Evolutionary conservation across 2,888 invertebrate genomes (phyloP).

Genomic region (Eupithecia insigniata): DNA sequence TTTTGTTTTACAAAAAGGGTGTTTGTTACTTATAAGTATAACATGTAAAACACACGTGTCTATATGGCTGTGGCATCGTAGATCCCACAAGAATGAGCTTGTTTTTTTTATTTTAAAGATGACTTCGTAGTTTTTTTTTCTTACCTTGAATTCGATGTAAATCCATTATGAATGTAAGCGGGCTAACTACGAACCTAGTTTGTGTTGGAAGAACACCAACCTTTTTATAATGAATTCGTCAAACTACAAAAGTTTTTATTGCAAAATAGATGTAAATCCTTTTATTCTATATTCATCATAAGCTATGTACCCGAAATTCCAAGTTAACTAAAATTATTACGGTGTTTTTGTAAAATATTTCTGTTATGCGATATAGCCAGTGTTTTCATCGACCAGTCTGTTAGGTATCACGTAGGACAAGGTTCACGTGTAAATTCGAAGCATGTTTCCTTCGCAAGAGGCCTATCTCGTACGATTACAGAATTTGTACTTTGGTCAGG

Average conservation of each 20-base stretch:
- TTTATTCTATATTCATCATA: background rate
- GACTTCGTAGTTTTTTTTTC: background rate
- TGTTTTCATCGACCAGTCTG: background rate
- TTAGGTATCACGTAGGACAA: background rate
- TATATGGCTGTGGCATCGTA: background rate
- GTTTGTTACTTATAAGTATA: background rate
- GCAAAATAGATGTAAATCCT: background rate
- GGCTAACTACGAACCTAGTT: no score
- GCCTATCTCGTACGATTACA: constrained; percentile 14
- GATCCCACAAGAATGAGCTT: background rate
- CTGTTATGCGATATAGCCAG: background rate
- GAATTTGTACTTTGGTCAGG: constrained; percentile 22
- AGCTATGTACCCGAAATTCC: background rate
- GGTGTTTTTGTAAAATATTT: background rate
- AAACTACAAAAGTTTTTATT: no score
- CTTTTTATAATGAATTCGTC: no score
- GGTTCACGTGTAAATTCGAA: constrained; percentile 31
- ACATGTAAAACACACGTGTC: background rate
- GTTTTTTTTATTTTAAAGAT: background rate
- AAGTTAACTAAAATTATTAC: background rate
- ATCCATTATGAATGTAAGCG: no score
- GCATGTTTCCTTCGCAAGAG: constrained; percentile 17
- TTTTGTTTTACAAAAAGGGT: background rate
- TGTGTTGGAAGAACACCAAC: no score
- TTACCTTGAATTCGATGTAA: background rate